These are phyloP conservation scores for Delichon dasypus DNA, from an alignment of 2,797 vertebrate species.

Conservation along the genomic window DNA sequence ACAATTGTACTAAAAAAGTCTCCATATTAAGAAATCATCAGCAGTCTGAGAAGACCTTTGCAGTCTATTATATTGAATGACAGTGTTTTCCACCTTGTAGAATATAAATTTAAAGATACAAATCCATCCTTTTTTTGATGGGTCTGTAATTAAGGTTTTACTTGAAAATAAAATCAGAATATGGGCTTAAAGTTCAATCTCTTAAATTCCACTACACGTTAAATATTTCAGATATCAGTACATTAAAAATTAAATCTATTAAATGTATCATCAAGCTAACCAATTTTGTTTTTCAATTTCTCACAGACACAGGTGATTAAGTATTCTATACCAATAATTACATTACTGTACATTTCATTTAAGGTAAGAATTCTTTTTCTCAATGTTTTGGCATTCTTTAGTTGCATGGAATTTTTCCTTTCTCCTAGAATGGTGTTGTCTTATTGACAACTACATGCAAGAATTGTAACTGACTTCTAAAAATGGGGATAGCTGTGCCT, in stretches of 20 bases:
- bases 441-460: background rate
- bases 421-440: background rate
- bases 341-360: slow-evolving; percentile 85
- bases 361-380: slow-evolving; percentile 80
- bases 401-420: background rate
- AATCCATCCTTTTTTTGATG: background rate
- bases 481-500: background rate
- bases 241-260: background rate
- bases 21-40: background rate
- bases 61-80: background rate
- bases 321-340: slow-evolving; percentile 80
- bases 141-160: background rate
- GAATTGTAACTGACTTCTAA: background rate
- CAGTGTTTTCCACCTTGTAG: background rate
- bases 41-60: background rate
- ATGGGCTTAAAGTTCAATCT: background rate
- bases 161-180: background rate
- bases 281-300: background rate
- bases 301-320: slow-evolving; percentile 83
- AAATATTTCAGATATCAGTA: background rate
- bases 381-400: background rate
- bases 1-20: background rate
- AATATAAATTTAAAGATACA: background rate
- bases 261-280: slow-evolving; percentile 1
- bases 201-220: background rate